phyloP scores from a whole-genome alignment of 2,113 vertebrate species.

The Phrynosoma platyrhinos region DNA sequence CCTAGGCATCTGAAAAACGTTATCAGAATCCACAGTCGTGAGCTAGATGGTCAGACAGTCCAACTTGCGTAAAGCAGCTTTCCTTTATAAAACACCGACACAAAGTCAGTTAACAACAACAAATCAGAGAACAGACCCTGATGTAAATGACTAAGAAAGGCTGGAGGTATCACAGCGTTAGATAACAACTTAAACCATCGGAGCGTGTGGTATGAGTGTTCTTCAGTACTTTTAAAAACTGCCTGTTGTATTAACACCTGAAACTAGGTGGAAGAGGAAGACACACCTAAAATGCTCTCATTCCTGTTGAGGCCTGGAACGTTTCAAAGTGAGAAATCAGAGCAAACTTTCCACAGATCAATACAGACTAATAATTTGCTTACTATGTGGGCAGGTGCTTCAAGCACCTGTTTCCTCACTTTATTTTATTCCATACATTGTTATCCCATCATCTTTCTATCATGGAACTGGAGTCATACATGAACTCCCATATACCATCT shows the following conservation, averaged over 20 bases:
- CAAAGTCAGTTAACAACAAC: no score
- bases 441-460: neutral
- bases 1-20: no score
- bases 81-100: neutral
- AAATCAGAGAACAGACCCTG: neutral
- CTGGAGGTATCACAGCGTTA: neutral
- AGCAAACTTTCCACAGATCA: neutral
- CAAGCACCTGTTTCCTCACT: neutral
- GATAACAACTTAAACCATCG: neutral
- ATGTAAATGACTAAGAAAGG: neutral
- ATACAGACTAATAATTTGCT: neutral
- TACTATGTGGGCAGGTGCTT: neutral
- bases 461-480: neutral
- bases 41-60: neutral
- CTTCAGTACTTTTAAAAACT: neutral
- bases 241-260: conserved; percentile 9
- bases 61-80: neutral
- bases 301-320: neutral
- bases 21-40: neutral
- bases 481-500: no score
- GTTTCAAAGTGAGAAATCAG: neutral
- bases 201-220: neutral
- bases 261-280: neutral
- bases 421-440: neutral
- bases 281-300: neutral